These are phyloP conservation scores for Chymomyza procnemis DNA, from an alignment of 2,888 invertebrate species.

Conservation along the genomic window DNA sequence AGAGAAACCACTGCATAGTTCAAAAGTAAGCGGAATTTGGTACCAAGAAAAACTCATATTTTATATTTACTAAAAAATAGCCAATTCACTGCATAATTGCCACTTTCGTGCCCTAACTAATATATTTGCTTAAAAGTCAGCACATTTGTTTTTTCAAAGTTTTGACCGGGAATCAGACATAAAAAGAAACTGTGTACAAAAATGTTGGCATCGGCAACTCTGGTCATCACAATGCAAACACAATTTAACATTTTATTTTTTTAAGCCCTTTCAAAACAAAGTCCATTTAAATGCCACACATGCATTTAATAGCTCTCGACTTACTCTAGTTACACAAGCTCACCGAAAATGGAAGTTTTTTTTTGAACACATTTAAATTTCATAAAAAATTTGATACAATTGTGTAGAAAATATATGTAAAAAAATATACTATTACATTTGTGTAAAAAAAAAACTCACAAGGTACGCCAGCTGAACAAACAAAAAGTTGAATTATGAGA, in stretches of 20 bases:
- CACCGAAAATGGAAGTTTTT: background rate
- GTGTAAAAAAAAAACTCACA: background rate
- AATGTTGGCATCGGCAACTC: slow-evolving; percentile 24
- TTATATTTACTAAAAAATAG: no score
- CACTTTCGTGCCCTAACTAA: no score
- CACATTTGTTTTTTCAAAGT: no score
- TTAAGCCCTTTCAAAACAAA: background rate
- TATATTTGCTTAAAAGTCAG: no score
- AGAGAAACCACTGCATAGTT: no score
- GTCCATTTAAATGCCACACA: background rate
- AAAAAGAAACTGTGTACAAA: slow-evolving; percentile 6
- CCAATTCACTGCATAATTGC: no score
- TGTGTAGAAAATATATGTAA: background rate
- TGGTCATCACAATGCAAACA: background rate
- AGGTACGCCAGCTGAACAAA: background rate
- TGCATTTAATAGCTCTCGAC: background rate
- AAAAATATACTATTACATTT: background rate
- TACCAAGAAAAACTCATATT: no score
- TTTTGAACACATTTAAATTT: background rate
- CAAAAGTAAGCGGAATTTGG: no score
- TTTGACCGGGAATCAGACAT: no score
- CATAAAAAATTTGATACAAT: background rate
- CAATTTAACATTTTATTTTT: background rate
- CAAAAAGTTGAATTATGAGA: slow-evolving; percentile 10
- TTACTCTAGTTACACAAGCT: background rate